Evolutionary conservation across 2,797 vertebrate genomes (phyloP).

Genomic region (Melanotaenia pygmaea): DNA sequence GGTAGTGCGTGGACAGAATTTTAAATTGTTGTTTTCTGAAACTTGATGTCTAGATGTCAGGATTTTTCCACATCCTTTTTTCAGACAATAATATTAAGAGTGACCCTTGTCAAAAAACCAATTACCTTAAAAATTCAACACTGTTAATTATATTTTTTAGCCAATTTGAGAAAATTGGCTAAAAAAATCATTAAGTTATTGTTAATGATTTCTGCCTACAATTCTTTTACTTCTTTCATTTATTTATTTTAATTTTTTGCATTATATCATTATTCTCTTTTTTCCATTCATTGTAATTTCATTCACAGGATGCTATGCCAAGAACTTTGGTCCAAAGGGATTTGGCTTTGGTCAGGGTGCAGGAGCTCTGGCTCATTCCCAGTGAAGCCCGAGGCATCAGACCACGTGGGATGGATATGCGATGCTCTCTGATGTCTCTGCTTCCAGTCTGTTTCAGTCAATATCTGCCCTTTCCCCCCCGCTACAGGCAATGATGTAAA

Average conservation of each 20-base stretch:
- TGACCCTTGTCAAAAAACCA: neutral
- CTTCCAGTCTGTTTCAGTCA: constrained; percentile 32
- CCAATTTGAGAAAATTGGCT: neutral
- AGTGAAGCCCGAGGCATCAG: constrained; percentile 77
- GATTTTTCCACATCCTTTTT: neutral
- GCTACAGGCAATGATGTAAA: constrained; percentile 31
- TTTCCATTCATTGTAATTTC: constrained; percentile 18
- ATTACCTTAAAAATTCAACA: neutral
- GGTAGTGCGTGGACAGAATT: neutral
- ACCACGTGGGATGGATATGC: constrained; percentile 15
- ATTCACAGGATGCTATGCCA: constrained; percentile 92
- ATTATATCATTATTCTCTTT: neutral
- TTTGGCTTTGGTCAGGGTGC: constrained; percentile 97
- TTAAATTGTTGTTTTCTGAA: neutral
- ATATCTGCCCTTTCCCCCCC: constrained; percentile 29
- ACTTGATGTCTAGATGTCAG: neutral
- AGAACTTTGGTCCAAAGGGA: constrained; percentile 97
- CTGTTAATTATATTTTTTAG: neutral
- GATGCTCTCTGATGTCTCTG: constrained; percentile 27
- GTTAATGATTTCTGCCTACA: neutral
- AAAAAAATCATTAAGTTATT: too few relatives aligned
- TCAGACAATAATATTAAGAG: neutral
- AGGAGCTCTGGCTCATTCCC: constrained; percentile 91
- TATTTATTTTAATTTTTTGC: neutral
- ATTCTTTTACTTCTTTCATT: neutral